A percentile compares a stretch with the other conserved stretches of the same genome.
These are phyloP conservation scores for Arvicanthis niloticus DNA, from an alignment of 2,113 vertebrate species.

Conservation along the genomic window DNA sequence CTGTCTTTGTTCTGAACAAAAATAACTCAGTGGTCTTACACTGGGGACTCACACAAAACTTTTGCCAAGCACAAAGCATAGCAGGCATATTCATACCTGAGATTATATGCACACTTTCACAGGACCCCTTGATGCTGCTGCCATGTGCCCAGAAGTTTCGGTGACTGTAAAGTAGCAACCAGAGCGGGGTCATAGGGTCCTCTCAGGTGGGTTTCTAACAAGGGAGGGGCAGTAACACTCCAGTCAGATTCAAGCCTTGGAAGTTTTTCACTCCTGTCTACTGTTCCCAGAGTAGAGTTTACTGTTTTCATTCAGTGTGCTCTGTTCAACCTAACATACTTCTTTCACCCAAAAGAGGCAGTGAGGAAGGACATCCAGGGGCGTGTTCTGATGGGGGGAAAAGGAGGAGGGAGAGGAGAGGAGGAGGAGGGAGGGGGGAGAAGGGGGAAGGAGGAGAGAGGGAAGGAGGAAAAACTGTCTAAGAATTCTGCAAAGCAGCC, in stretches of 20 bases:
- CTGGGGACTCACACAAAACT: constrained; percentile 31
- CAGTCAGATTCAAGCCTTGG: not conserved
- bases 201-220: constrained; percentile 20
- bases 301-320: not conserved
- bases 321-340: constrained; percentile 1
- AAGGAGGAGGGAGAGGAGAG: not conserved
- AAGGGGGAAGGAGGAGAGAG: not conserved
- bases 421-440: too few species aligned
- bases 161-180: constrained; percentile 32
- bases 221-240: not conserved
- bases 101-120: not conserved
- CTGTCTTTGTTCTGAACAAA: constrained; percentile 68
- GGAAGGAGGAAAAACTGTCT: not conserved
- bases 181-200: not conserved
- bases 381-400: not conserved
- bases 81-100: not conserved
- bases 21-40: constrained; percentile 73
- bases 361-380: not conserved
- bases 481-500: constrained; percentile 6
- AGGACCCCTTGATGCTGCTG: not conserved
- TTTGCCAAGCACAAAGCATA: constrained; percentile 9
- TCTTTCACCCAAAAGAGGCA: constrained; percentile 14
- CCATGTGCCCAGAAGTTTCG: not conserved
- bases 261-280: constrained; percentile 15
- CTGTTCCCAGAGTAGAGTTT: not conserved